Conservation (phyloP, 2,797 vertebrate genomes). For the Protosalanx chinensis region DNA sequence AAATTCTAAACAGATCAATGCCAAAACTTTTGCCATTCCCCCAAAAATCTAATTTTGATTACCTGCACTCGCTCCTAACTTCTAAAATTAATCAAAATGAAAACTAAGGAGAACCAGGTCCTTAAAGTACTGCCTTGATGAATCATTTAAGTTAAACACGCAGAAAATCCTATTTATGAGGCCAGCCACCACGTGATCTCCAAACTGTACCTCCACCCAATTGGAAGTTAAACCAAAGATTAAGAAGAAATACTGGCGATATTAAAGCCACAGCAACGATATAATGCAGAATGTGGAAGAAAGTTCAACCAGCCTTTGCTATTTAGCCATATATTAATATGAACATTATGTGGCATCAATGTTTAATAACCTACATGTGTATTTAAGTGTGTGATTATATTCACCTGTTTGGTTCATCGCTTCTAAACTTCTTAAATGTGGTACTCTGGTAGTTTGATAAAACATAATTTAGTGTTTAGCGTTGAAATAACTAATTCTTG, state of each 20-base stretch:
- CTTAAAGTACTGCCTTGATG: neutral
- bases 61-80: no score
- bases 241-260: slow-evolving; percentile 5
- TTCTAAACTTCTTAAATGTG: neutral
- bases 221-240: slow-evolving; percentile 41
- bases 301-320: neutral
- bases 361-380: neutral
- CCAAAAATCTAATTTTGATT: no score
- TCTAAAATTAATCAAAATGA: no score
- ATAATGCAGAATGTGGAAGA: no score
- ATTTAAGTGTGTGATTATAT: no score
- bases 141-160: neutral
- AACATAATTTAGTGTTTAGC: neutral
- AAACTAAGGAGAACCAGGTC: neutral
- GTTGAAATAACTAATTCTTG: no score
- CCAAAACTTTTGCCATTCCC: neutral
- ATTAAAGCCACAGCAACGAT: no score
- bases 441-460: no score
- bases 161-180: slow-evolving; percentile 25
- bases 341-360: neutral
- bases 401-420: neutral
- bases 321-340: neutral
- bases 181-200: slow-evolving; percentile 17
- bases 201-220: slow-evolving; percentile 51
- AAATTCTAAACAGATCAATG: neutral